phyloP scores from a whole-genome alignment of 2,797 vertebrate species.

The Sebastes cheni region DNA sequence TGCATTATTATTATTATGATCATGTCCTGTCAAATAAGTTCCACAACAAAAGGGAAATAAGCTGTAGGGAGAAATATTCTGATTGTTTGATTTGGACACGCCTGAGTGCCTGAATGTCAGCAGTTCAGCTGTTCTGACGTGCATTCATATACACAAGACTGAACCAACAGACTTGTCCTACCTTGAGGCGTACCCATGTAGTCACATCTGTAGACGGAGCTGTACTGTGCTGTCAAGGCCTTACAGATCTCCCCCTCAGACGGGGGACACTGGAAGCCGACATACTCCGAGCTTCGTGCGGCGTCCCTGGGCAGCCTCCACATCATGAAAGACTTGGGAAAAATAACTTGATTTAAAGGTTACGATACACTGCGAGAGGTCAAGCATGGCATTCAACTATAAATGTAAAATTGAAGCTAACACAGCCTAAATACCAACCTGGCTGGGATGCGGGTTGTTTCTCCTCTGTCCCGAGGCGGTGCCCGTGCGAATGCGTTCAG shows the following conservation, averaged over 20 bases:
- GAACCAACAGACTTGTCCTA: constrained; percentile 39
- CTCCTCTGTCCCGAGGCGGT: constrained; percentile 67
- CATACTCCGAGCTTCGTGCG: constrained; percentile 28
- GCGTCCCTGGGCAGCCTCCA: constrained; percentile 74
- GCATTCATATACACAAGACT: neutral
- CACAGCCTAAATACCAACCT: constrained; percentile 69
- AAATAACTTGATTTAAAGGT: constrained; percentile 44
- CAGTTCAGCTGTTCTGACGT: neutral
- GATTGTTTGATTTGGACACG: neutral
- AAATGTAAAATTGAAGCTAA: constrained; percentile 30
- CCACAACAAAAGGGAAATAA: neutral
- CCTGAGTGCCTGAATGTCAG: neutral
- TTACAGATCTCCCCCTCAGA: constrained; percentile 66
- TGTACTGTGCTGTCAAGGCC: constrained; percentile 79
- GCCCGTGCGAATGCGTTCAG: constrained; percentile 64
- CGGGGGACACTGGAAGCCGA: constrained; percentile 45
- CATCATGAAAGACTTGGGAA: constrained; percentile 72
- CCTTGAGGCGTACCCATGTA: constrained; percentile 80
- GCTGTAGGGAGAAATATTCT: neutral
- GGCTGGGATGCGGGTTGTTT: constrained; percentile 75
- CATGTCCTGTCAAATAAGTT: constrained; percentile 53
- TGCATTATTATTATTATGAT: constrained; percentile 14
- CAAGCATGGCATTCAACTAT: constrained; percentile 24
- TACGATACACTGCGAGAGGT: constrained; percentile 25
- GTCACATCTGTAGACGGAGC: constrained; percentile 79